Evolutionary conservation across 2,797 vertebrate genomes (phyloP), one percentile per base, ranked within the genome.

Genomic region (Cyprinodon diabolis): DNA sequence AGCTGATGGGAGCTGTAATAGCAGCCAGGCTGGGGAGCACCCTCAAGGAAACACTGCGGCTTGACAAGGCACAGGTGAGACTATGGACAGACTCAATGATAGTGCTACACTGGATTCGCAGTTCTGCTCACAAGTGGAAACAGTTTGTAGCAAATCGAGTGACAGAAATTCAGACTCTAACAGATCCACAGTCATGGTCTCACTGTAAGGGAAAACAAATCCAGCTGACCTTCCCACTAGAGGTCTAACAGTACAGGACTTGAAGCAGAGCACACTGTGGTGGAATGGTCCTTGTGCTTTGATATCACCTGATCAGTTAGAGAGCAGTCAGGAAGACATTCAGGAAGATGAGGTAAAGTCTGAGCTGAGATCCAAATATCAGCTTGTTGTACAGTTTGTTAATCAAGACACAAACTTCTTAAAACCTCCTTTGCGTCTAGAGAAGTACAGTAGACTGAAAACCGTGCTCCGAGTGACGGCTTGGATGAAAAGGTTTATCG

Each of bases 161-260:
- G 40, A 75, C 51, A 3, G 62, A 86, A 43, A 87, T 82, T 3
- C 78, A 88, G n/a, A 21, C 60, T 0, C 19, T 78, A n/a, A 80
- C 77, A 1, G 11, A 75, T 19, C 69, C 72, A 69, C 8, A 62
- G 45, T 63, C 72, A n/a, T 86, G 74, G 79, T 82, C 72, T 0
- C 69, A 77, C n/a, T 78, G 72, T 6, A 12, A 63, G 1, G 68
- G 0, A 80, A 78, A 57, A 48, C 49, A 0, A 81, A 84, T 49
- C 77, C 75, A 52, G 72, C 71, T 25, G 73, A 77, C 25, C 47
- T 73, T 47, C 68, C 55, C 2, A 76, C 74, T n/a, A 52, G 57
- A 70, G 76, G 77, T 0, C 40, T 72, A 14, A 63, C 55, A 25
- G 68, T 69, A 1, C 43, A 51, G 6, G 69, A 73, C 0, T 30